Base-by-base conservation (phyloP, 1,140 invertebrate species). In the Tetramorium parvispinum region DNA sequence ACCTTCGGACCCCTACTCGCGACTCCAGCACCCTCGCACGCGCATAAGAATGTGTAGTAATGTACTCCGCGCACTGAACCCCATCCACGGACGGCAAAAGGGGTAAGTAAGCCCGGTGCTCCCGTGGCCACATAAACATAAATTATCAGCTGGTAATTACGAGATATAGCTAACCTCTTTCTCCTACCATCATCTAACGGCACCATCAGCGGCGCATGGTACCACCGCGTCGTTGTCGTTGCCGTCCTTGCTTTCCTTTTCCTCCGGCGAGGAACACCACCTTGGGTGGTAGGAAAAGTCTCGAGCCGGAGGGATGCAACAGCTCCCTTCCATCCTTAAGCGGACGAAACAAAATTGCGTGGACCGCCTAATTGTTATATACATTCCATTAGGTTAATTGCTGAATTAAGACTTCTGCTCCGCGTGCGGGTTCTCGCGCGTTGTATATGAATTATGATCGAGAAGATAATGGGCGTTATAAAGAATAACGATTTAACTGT, bases 71-170 rank as follows among this genome's bases (percentile, higher is more conserved):
- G 87, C 87, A 76, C 49, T 65, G 63, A 65, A 77, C 79, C 85
- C 73, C 85, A 85, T 81, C 82, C 87, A 75, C 76, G 83, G 70
- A 81, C 49, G 46, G 87, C 85, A 57, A 94, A 95, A 95, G 93
- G 94, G 94, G 94, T 94, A 94, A 94, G 93, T 93, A 92, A 94
- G 93, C 94, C 91, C 70, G 89, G 86, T 85, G 91, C 86, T 89
- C 78, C 87, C 88, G 90, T 68, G 90, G 92, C 92, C 94, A 92
- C 94, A 95, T 95, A 95, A 95, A 95, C 95, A 95, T 95, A 95
- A 95, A 95, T 95, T 95, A 95, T 95, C 95, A 95, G 94, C 93
- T 95, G 94, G 95, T 95, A 95, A 95, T 95, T 95, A 95, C 95
- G 93, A 95, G 93, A 94, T 94, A 95, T 93, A 93, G 89, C 88